Percentiles rank a stretch among this genome's conserved stretches.
phyloP scores from a whole-genome alignment of 2,888 invertebrate species.

The Chrysina gloriosa region DNA sequence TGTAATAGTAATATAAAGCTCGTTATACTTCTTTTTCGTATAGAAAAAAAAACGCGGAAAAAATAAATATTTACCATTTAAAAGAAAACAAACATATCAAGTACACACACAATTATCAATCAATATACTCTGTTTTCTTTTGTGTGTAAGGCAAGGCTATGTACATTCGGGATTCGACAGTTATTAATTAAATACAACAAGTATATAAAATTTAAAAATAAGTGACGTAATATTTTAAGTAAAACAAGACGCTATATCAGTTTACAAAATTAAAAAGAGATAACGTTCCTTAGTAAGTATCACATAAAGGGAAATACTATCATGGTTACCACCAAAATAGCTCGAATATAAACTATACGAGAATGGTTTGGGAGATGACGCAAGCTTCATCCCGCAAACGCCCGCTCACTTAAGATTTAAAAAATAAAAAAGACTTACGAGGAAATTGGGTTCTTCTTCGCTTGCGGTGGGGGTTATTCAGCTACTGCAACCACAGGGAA shows the following conservation, averaged over 20 bases:
- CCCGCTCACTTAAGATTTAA: too few relatives aligned
- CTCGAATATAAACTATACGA: too few relatives aligned
- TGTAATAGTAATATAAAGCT: constrained; percentile 18
- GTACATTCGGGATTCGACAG: not conserved
- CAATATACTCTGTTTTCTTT: not conserved
- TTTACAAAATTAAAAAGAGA: too few relatives aligned
- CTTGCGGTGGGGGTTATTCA: too few relatives aligned
- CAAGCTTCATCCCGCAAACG: too few relatives aligned
- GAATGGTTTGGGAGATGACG: too few relatives aligned
- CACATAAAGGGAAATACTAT: too few relatives aligned
- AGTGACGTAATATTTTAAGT: not conserved
- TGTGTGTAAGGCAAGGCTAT: constrained; percentile 12
- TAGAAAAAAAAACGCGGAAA: constrained; percentile 3
- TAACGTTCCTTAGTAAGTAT: not conserved
- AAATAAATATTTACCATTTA: not conserved
- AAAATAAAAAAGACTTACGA: too few relatives aligned
- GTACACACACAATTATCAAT: not conserved
- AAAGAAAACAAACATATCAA: not conserved
- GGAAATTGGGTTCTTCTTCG: too few relatives aligned
- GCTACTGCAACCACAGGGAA: too few relatives aligned
- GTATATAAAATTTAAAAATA: constrained; percentile 20
- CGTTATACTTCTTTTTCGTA: not conserved
- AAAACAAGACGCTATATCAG: too few relatives aligned
- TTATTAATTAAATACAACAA: not conserved
- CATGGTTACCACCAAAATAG: too few relatives aligned